Evolutionary conservation across 2,113 vertebrate species (phyloP), one percentile per base, ranked within the genome.

Genomic region (Phaetusa simplex): DNA sequence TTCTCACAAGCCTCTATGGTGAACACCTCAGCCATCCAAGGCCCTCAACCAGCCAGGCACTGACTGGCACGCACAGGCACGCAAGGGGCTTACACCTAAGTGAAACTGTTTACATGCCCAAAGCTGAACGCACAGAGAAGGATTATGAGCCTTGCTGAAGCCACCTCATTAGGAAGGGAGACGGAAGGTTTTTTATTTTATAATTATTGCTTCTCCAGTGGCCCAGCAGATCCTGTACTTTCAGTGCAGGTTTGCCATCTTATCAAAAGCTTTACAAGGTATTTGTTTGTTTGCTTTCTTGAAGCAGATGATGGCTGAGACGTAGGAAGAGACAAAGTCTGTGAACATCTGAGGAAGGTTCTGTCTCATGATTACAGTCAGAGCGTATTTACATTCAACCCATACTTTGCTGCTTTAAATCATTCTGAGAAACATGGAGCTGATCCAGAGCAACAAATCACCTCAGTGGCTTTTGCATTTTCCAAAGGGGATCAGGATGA

Each of bases 111-210:
- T 47, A 23, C 0, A 0, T 32, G 17, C 17, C 38, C 29, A 32
- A 73, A 90, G 36, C 10, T 42, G 23, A 59, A 38, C 2, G 2
- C 22, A 24, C 8, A 52, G 13, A 10, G 34, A 36, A 59, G 40
- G 36, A 64, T 14, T 27, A 14, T 0, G 4, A 59, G 27, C 30
- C 53, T 58, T 72, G 42, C 7, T 69, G 21, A 93, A 88, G 34
- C 23, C 47, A 53, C 14, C 34, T 67, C 8, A 0, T 36, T 23
- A 36, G 8, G 30, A 55, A 81, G 16, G 5, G 10, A 59, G 1
- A 3, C 22, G 12, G 9, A 26, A 8, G 2, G 1, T 0, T 1
- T 36, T 65, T 47, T 27, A 40, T n/a, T 50, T 47, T 59, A 11
- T 53, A 49, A 5, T 61, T 23, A 4, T 21, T 76, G 17, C 70